These are phyloP conservation scores for Ormyrus labotus DNA, from an alignment of 2,888 invertebrate genomes.

Conservation along the genomic window DNA sequence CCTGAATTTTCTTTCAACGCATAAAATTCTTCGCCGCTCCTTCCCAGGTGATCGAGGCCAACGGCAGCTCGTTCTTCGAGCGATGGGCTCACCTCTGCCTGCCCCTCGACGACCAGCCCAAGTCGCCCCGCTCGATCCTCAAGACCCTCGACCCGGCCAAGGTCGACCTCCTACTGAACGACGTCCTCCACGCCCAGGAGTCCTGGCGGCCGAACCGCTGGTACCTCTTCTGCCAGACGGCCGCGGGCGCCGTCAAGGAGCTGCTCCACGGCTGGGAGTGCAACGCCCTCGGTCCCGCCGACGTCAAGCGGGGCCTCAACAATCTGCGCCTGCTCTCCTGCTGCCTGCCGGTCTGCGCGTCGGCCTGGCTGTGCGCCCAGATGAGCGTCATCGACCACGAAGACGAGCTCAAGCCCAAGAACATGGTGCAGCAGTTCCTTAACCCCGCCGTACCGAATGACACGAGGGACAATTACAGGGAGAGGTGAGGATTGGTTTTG, in stretches of 20 bases:
- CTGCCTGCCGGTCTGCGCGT: conserved; percentile 92
- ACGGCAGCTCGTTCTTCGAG: conserved; percentile 93
- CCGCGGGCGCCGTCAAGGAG: conserved; percentile 91
- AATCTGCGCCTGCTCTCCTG: conserved; percentile 91
- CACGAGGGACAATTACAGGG: conserved; percentile 85
- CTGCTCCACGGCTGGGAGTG: conserved; percentile 94
- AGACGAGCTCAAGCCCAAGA: conserved; percentile 89
- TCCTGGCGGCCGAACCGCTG: conserved; percentile 83
- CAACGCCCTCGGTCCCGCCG: conserved; percentile 88
- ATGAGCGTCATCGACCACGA: conserved; percentile 92
- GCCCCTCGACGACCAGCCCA: conserved; percentile 90
- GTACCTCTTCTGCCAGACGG: conserved; percentile 91
- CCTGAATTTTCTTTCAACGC: no score
- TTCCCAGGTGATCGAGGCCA: conserved; percentile 84
- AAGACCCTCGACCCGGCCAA: conserved; percentile 86
- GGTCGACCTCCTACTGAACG: conserved; percentile 88
- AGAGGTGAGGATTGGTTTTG: conserved; percentile 25
- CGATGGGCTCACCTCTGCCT: conserved; percentile 94
- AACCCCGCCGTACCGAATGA: conserved; percentile 82
- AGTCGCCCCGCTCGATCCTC: conserved; percentile 89
- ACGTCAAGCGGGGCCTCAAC: conserved; percentile 93
- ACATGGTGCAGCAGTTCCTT: conserved; percentile 94
- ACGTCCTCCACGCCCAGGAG: conserved; percentile 88
- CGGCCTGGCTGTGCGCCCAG: conserved; percentile 94
- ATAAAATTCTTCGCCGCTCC: neutral